phyloP scores from a whole-genome alignment of 1,140 invertebrate genomes.

The Radopholus similis region DNA sequence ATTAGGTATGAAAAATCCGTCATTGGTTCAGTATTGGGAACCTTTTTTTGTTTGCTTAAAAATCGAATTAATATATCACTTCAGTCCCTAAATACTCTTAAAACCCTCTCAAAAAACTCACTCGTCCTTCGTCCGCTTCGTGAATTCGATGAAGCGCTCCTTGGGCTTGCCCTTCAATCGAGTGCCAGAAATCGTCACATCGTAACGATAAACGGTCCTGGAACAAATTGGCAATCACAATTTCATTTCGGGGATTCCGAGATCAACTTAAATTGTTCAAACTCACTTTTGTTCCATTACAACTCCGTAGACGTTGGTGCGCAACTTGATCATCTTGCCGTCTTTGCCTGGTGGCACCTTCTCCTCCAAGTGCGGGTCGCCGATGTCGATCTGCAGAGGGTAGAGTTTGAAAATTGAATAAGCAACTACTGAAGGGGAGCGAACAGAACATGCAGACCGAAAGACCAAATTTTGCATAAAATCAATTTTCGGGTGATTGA shows the following conservation, averaged over 20 bases:
- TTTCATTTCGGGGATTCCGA: background rate
- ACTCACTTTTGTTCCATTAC: constrained; percentile 10
- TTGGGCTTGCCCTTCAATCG: background rate
- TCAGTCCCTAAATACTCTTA: no score
- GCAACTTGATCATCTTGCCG: background rate
- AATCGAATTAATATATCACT: no score
- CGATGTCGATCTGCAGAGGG: constrained; percentile 20
- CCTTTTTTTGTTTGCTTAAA: no score
- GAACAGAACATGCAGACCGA: no score
- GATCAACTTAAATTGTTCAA: background rate
- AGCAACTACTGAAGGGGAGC: no score
- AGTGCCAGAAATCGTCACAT: constrained; percentile 17
- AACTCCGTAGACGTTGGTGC: constrained; percentile 15
- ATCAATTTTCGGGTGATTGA: no score
- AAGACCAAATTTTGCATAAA: no score
- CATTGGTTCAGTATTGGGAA: no score
- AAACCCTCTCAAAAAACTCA: background rate
- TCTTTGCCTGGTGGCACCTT: background rate
- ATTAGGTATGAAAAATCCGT: no score
- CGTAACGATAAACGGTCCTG: constrained; percentile 22
- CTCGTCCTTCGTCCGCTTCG: constrained; percentile 23
- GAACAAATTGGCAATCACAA: background rate
- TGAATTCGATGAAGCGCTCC: constrained; percentile 12
- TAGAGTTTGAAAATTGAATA: no score
- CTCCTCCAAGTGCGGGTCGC: constrained; percentile 12